A percentile compares a stretch with the other conserved stretches of the same genome.
Evolutionary conservation across 1,140 invertebrate species (phyloP).

Genomic region (Agrypnia vestita): DNA sequence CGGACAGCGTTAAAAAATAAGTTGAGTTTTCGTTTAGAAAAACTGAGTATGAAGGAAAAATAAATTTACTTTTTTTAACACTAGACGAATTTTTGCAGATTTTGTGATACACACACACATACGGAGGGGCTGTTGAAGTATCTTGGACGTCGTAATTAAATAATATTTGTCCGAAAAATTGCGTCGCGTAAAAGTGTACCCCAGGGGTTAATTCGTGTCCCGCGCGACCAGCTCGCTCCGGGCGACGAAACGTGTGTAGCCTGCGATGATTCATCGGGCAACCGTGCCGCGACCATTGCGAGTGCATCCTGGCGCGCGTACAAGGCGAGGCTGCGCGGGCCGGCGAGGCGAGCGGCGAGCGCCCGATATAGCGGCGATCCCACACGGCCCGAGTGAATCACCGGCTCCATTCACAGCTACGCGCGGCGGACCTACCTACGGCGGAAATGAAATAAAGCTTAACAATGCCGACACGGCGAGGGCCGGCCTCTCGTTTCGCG

Average conservation of each 20-base stretch:
- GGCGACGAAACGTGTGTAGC: neutral
- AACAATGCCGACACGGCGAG: slow-evolving; percentile 32
- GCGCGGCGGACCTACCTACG: slow-evolving; percentile 20
- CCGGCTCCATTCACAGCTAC: slow-evolving; percentile 43
- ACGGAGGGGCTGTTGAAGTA: too few species aligned
- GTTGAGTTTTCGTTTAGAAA: too few species aligned
- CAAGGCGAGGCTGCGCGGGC: slow-evolving; percentile 1
- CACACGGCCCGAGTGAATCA: slow-evolving; percentile 39
- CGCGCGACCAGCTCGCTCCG: too few species aligned
- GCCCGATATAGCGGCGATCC: slow-evolving; percentile 41
- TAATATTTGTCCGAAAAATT: too few species aligned
- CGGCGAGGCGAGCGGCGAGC: slow-evolving; percentile 9
- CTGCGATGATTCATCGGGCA: slow-evolving; percentile 7
- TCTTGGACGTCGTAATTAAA: too few species aligned
- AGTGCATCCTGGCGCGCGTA: slow-evolving; percentile 33
- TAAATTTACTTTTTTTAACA: too few species aligned
- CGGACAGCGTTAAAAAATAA: too few species aligned
- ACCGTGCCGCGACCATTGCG: slow-evolving; percentile 18
- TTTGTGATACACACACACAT: too few species aligned
- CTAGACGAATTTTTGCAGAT: too few species aligned
- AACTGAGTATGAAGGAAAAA: too few species aligned
- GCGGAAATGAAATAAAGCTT: slow-evolving; percentile 46
- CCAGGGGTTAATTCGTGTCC: too few species aligned
- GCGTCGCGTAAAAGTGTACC: too few species aligned
- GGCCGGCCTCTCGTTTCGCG: slow-evolving; percentile 19